Base-by-base conservation (phyloP, 1,140 invertebrate genomes). In the Ips nitidus region DNA sequence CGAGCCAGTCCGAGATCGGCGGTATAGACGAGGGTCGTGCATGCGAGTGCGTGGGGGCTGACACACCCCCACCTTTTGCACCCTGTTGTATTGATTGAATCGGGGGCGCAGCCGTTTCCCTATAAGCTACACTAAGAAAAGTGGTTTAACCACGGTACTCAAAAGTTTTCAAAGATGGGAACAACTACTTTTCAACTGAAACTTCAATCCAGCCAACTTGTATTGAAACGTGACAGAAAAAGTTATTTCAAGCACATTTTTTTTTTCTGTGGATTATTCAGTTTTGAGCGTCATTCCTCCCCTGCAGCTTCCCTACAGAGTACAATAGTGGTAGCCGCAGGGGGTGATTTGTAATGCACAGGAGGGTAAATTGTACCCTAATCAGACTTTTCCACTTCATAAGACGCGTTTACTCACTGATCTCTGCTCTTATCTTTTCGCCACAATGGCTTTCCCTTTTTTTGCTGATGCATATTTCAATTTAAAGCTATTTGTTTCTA, bases 21-120 rank as follows among this genome's bases (percentile, higher is more conserved):
- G 41, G 4, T 40, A 40, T 59, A 40, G 7, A 38, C 37, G 56
- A 41, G 56, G 56, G 40, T 59, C 41, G 41, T 66, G 53, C 37
- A 36, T 66, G 63, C 41, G 63, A 37, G 52, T 66, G 53, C 63
- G 52, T 57, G 42, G 5, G 37, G 63, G 22, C 52, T 53, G 56
- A 67, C 57, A 67, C 66, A 67, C 66, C 57, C 66, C 56, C 66
- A 67, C 66, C 45, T 37, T 67, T 60, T 42, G 66, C 6, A 37
- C 64, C 64, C 64, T 57, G 52, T 66, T 56, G 36, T 67, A 67
- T 67, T 67, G 66, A 67, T 67, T 67, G 43, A 52, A 7, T 8
- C 39, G 39, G 59, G 67, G 58, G 67, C 67, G 67, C 67, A 57
- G 67, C n/a, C 67, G 58, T 56, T n/a, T 61, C 36, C 8, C 22